A percentile compares a stretch with the other conserved stretches of the same genome.
phyloP scores from a whole-genome alignment of 2,888 invertebrate species.

The Gryllus longicercus region DNA sequence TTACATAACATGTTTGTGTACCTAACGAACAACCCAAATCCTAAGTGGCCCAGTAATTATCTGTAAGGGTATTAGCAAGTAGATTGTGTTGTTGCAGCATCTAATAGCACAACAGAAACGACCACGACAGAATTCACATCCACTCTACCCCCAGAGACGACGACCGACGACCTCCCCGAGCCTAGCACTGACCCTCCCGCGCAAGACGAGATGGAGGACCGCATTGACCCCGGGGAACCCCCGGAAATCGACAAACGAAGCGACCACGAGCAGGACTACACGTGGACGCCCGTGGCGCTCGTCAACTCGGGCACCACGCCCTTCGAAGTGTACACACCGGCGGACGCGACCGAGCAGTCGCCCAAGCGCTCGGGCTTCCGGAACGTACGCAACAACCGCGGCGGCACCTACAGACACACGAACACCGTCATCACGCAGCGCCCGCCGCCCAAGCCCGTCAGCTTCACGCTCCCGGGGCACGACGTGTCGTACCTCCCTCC shows the following conservation, averaged over 20 bases:
- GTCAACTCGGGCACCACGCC: not conserved
- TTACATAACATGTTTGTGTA: no score
- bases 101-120: not conserved
- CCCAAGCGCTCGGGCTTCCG: not conserved
- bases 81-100: not conserved
- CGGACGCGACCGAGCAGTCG: not conserved
- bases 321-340: not conserved
- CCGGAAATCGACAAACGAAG: not conserved
- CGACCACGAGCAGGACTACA: not conserved
- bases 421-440: constrained; percentile 12
- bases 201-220: not conserved
- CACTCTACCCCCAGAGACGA: not conserved
- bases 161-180: not conserved
- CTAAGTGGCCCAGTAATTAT: not conserved
- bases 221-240: not conserved
- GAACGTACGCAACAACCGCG: not conserved
- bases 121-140: not conserved
- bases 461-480: not conserved
- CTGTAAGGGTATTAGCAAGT: not conserved
- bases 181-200: not conserved
- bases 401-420: constrained; percentile 12
- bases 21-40: no score
- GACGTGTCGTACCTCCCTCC: not conserved
- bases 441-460: not conserved
- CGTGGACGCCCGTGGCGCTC: not conserved